phyloP scores from a whole-genome alignment of 2,888 invertebrate species.

The Tenthredo amoena region DNA sequence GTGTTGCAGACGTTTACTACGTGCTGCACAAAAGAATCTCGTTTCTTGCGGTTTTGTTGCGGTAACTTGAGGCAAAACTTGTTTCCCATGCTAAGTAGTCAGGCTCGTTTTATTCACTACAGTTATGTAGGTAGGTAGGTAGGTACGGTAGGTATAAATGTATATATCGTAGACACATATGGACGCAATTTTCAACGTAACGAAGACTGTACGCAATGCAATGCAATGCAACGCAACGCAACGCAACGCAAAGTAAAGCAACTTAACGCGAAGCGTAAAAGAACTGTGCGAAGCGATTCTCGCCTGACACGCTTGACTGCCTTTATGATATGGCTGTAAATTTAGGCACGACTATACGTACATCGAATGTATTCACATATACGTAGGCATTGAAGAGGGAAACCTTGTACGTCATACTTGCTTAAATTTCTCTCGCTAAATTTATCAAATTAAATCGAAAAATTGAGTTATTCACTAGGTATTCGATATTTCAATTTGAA shows the following conservation, averaged over 20 bases:
- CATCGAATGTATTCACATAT: background rate
- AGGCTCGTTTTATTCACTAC: constrained; percentile 11
- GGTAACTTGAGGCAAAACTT: constrained; percentile 2
- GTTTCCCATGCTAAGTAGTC: constrained; percentile 28
- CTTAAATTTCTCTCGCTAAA: background rate
- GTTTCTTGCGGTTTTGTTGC: constrained; percentile 20
- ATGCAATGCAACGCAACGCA: background rate
- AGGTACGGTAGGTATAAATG: background rate
- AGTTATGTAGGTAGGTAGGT: background rate
- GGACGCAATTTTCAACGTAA: background rate
- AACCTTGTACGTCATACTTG: background rate
- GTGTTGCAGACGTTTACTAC: constrained; percentile 7
- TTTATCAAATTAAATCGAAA: background rate
- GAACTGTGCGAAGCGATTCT: background rate
- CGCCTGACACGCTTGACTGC: background rate
- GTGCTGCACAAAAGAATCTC: constrained; percentile 32
- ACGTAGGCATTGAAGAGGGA: background rate
- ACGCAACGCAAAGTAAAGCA: background rate
- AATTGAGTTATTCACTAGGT: background rate
- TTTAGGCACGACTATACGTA: background rate
- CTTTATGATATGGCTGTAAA: background rate
- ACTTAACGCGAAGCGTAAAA: background rate
- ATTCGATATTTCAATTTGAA: background rate
- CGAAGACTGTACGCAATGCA: background rate
- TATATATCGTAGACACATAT: background rate